Evolutionary conservation across 2,113 vertebrate species (phyloP).

Genomic region (Callocephalon fimbriatum): DNA sequence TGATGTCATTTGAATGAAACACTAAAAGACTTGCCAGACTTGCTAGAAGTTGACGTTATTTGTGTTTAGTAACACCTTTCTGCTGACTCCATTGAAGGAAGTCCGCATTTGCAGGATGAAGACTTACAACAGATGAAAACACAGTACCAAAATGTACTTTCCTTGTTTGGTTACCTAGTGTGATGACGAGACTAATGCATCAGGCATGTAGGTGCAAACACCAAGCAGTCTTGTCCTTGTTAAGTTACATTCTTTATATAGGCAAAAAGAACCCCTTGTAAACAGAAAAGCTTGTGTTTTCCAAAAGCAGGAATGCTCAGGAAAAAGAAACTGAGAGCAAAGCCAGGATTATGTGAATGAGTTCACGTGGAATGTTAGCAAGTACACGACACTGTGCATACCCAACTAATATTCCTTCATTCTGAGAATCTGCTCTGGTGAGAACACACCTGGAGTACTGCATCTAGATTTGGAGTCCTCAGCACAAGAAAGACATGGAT

Average conservation of each 20-base stretch:
- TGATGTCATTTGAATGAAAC: neutral
- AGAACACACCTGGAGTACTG: neutral
- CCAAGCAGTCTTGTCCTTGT: neutral
- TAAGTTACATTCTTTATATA: neutral
- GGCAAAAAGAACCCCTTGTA: neutral
- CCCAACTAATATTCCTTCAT: neutral
- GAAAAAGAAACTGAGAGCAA: neutral
- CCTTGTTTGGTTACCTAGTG: neutral
- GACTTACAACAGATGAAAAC: neutral
- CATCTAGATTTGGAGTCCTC: neutral
- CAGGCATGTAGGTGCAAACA: neutral
- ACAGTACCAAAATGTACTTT: neutral
- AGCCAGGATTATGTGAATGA: neutral
- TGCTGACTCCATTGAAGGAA: neutral
- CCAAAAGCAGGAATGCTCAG: neutral
- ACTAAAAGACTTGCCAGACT: neutral
- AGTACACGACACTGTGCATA: too few relatives aligned
- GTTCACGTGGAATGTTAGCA: neutral
- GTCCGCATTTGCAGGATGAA: neutral
- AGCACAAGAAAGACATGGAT: neutral
- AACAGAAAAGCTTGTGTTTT: neutral
- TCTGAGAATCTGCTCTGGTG: neutral
- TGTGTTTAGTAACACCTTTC: neutral
- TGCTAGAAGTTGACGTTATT: neutral
- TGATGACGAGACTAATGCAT: neutral